Evolutionary conservation across 1,140 invertebrate species (phyloP).

Genomic region (Heliconius hermathena): DNA sequence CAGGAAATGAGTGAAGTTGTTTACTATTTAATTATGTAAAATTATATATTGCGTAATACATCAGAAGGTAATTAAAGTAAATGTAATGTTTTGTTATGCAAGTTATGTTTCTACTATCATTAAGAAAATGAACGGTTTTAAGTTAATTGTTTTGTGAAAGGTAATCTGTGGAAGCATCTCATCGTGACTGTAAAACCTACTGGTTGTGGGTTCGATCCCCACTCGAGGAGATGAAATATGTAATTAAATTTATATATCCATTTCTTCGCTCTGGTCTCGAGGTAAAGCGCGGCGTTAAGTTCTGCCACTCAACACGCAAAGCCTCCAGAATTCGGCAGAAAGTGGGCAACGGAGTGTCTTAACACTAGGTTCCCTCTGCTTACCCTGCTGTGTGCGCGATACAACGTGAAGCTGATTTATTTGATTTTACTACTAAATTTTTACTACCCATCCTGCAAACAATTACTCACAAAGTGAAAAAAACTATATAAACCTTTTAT

Average conservation of each 20-base stretch:
- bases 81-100: background rate
- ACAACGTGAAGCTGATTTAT: no score
- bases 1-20: background rate
- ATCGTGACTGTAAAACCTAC: no score
- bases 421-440: no score
- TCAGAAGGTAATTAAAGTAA: background rate
- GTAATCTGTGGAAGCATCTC: no score
- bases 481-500: background rate
- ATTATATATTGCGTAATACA: slow-evolving; percentile 1
- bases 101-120: background rate
- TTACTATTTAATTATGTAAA: slow-evolving; percentile 3
- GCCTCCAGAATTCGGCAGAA: background rate
- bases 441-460: background rate
- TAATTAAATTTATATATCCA: no score
- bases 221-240: background rate
- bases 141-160: no score
- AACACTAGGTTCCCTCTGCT: background rate
- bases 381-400: no score
- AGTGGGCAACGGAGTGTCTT: background rate
- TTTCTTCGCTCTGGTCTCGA: no score
- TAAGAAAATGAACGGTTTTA: no score
- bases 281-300: no score
- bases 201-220: no score
- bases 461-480: background rate
- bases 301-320: no score